These are phyloP conservation scores for Drosophila colorata DNA, from an alignment of 2,888 invertebrate species.

Conservation along the genomic window DNA sequence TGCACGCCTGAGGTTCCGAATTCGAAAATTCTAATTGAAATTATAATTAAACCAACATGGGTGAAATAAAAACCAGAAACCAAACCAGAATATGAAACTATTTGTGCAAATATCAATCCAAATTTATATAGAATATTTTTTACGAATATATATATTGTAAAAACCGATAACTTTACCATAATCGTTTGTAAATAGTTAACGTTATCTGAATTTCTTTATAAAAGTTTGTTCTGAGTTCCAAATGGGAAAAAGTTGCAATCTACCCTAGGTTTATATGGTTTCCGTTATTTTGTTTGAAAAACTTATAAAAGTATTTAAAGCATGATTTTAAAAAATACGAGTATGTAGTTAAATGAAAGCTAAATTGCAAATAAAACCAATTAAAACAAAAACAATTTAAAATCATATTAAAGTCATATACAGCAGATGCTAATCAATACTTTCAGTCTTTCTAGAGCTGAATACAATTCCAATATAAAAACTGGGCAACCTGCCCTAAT, in stretches of 20 bases:
- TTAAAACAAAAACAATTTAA: conserved; percentile 47
- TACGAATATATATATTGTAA: conserved; percentile 69
- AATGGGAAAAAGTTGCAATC: conserved; percentile 28
- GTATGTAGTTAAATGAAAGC: conserved; percentile 75
- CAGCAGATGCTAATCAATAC: not conserved
- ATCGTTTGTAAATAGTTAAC: conserved; percentile 72
- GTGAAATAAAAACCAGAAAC: conserved; percentile 44
- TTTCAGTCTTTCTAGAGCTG: not conserved
- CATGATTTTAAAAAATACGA: conserved; percentile 67
- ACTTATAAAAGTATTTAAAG: conserved; percentile 53
- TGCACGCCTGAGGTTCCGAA: conserved; percentile 67
- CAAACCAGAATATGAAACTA: conserved; percentile 46
- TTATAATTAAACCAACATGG: conserved; percentile 51
- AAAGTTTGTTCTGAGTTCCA: conserved; percentile 26
- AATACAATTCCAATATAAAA: not conserved
- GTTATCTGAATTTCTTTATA: conserved; percentile 53
- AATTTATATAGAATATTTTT: conserved; percentile 72
- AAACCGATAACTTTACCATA: conserved; percentile 55
- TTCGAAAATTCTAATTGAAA: conserved; percentile 54
- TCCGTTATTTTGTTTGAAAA: conserved; percentile 57
- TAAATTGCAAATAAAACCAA: conserved; percentile 77
- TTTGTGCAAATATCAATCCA: conserved; percentile 71
- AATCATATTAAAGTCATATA: not conserved
- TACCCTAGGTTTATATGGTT: conserved; percentile 49
- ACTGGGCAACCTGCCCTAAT: not conserved